Conservation (phyloP, 1,140 invertebrate genomes). For the Drosophila virilis region DNA sequence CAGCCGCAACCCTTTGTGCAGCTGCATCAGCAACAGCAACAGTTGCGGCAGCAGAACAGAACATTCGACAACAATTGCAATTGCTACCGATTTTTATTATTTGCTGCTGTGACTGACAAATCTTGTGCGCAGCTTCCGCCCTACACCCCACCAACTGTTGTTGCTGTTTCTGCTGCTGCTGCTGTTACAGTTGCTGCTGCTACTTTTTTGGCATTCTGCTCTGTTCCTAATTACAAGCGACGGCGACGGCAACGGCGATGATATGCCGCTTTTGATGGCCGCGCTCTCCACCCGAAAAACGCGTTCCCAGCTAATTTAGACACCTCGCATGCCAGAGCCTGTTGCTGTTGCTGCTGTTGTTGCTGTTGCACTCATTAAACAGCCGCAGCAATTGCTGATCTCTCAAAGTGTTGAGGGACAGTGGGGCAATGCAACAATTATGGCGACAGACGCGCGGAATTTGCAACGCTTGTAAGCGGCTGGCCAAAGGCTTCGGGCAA, state of each 20-base stretch:
- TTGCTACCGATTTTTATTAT: conserved; percentile 81
- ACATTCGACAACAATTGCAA: conserved; percentile 72
- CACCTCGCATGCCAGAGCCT: conserved; percentile 73
- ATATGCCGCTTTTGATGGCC: conserved; percentile 75
- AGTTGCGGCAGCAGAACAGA: conserved; percentile 19
- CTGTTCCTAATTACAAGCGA: conserved; percentile 68
- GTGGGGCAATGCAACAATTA: conserved; percentile 64
- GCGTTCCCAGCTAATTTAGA: conserved; percentile 82
- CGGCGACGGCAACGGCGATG: conserved; percentile 23
- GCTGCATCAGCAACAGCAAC: conserved; percentile 32
- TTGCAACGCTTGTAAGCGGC: conserved; percentile 77
- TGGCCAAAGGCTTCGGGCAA: conserved; percentile 59
- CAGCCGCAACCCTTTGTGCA: conserved; percentile 57
- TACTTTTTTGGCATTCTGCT: conserved; percentile 54
- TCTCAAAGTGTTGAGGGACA: conserved; percentile 56
- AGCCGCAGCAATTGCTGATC: conserved; percentile 64
- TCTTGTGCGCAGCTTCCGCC: conserved; percentile 37
- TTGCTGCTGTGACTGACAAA: conserved; percentile 61
- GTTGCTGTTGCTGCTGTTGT: conserved; percentile 4
- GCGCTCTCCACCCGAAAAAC: conserved; percentile 68
- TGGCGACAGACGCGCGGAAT: conserved; percentile 74
- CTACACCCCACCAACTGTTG: conserved; percentile 8
- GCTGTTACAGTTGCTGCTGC: conserved; percentile 4
- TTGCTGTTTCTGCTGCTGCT: conserved; percentile 14
- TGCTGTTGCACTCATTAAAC: conserved; percentile 64